These are phyloP conservation scores for Aporrectodea caliginosa DNA, from an alignment of 1,140 invertebrate genomes.

Conservation along the genomic window DNA sequence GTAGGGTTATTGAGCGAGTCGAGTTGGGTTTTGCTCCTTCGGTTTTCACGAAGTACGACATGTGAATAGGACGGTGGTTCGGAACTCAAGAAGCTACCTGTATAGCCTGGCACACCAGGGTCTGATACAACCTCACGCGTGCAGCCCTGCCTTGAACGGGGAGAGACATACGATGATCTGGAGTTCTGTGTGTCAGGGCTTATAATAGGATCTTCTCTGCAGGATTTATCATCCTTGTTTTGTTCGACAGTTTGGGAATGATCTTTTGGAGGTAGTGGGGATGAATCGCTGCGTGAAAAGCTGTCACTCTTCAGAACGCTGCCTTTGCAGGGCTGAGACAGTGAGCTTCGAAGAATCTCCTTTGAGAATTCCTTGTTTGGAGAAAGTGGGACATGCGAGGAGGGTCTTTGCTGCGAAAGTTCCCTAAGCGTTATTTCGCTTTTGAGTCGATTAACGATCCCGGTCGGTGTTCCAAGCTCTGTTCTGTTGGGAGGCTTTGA, in stretches of 20 bases:
- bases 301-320: neutral
- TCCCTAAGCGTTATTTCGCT: neutral
- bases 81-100: too few species aligned
- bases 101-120: too few species aligned
- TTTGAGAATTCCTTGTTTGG: neutral
- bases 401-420: neutral
- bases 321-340: neutral
- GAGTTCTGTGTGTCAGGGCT: neutral
- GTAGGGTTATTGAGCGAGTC: neutral
- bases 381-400: neutral
- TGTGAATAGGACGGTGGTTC: too few species aligned
- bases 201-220: neutral
- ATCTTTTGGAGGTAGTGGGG: neutral
- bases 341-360: neutral
- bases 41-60: too few species aligned
- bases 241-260: neutral
- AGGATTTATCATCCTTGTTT: neutral
- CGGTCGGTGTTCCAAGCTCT: neutral
- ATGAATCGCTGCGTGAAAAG: neutral
- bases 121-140: too few species aligned
- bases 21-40: neutral
- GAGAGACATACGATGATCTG: neutral
- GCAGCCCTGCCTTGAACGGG: neutral
- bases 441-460: neutral
- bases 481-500: too few species aligned